Base-by-base conservation (phyloP, 1,140 invertebrate genomes). In the Sweltsa coloradensis region DNA sequence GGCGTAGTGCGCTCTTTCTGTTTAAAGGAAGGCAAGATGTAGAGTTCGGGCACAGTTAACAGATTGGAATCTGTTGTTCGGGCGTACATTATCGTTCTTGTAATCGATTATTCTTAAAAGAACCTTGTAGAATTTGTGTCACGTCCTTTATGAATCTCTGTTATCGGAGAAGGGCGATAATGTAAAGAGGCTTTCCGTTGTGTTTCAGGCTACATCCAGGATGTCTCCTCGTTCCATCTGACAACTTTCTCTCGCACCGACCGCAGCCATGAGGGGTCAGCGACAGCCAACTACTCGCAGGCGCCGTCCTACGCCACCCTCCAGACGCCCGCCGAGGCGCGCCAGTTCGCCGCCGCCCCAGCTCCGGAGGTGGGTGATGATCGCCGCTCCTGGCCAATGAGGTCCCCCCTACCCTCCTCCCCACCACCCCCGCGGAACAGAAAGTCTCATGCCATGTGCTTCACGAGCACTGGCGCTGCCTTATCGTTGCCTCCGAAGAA, bases 401-500 rank as follows among this genome's bases (percentile, higher is more conserved):
- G 13, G 3, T 3, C 34, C 34, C 31, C 21, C 27, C 23, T 11
- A 25, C 22, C 47, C 7, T 9, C 31, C 6, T 19, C 55, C 0
- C 46, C 56, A 2, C 22, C 58, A 22, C 61, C 34, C 25, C 41
- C 63, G 5, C 69, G 73, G 43, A 71, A 72, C 49, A 70, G 73
- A 52, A 83, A 83, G 60, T 82, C 80, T 24, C 66, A 81, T 22
- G 72, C 81, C 4, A 81, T 85, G 79, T 87, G 82, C 58, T 88
- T 83, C 61, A 87, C 83, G 18, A 86, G 83, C 61, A 86, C 83
- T 3, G 85, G 84, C 3, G 78, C 83, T 3, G 77, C 84, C 11
- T 63, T 89, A 1, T 86, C 84, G 41, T 61, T 89, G 50, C 85
- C 85, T 25, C 85, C 85, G 0, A 89, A 89, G 60, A 88, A 89